Percentiles rank a stretch among this genome's conserved stretches.
phyloP scores from a whole-genome alignment of 1,140 invertebrate species.

The Aphelenchoides fujianensis region DNA sequence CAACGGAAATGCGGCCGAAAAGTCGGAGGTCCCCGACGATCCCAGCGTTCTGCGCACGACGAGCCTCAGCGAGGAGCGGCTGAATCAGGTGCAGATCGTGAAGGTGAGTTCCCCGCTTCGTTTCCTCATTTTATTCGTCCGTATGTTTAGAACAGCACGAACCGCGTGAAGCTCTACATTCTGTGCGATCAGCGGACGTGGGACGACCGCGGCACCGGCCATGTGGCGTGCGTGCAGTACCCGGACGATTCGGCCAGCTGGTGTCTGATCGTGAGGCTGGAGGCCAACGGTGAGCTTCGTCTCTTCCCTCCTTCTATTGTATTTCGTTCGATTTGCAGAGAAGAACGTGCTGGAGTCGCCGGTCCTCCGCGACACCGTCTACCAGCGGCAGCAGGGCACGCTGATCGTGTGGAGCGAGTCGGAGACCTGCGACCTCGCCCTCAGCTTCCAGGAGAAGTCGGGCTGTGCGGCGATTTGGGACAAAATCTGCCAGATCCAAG shows the following conservation, averaged over 20 bases:
- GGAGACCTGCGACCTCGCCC: constrained; percentile 94
- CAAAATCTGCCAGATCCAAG: constrained; percentile 88
- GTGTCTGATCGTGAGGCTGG: constrained; percentile 57
- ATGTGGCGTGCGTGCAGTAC: constrained; percentile 55
- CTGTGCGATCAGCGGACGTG: constrained; percentile 58
- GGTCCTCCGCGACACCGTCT: constrained; percentile 53
- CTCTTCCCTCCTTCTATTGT: background rate
- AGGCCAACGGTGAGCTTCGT: constrained; percentile 39
- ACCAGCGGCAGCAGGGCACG: constrained; percentile 71
- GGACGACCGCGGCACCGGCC: constrained; percentile 54
- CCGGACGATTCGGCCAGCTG: constrained; percentile 32
- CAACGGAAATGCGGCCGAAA: background rate
- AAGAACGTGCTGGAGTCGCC: constrained; percentile 58
- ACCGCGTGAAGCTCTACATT: constrained; percentile 61
- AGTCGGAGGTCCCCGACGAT: constrained; percentile 1
- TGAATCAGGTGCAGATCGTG: constrained; percentile 28
- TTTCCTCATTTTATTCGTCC: constrained; percentile 8
- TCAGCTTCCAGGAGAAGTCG: constrained; percentile 99
- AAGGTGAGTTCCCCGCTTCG: constrained; percentile 20
- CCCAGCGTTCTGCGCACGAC: background rate
- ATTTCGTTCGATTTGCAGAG: too few species aligned
- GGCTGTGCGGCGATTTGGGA: constrained; percentile 99
- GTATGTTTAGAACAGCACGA: constrained; percentile 38
- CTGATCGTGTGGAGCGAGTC: constrained; percentile 99
- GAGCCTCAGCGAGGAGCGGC: constrained; percentile 6